These are phyloP conservation scores for Dolichopus griseipennis DNA, from an alignment of 2,888 invertebrate genomes.

Conservation along the genomic window DNA sequence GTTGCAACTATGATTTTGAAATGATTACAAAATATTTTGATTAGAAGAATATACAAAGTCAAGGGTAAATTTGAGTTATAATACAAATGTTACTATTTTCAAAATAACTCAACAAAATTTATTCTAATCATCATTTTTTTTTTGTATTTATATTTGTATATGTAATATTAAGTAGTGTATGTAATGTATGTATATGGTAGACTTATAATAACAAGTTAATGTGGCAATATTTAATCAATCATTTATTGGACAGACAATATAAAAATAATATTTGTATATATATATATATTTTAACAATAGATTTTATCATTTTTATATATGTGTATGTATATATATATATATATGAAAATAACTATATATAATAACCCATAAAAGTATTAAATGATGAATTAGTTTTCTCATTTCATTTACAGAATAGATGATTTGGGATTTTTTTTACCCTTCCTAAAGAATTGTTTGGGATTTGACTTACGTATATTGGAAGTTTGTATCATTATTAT, in stretches of 20 bases:
- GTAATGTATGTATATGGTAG: background rate
- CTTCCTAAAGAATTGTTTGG: background rate
- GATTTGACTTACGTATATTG: background rate
- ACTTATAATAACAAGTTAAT: constrained; percentile 2
- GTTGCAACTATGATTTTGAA: no score
- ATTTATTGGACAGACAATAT: background rate
- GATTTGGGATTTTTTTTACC: background rate
- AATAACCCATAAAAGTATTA: background rate
- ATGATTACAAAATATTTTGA: no score
- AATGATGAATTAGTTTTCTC: background rate
- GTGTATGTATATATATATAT: background rate
- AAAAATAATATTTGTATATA: background rate
- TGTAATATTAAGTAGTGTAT: no score
- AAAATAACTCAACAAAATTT: no score
- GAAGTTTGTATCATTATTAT: background rate
- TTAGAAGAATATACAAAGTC: no score
- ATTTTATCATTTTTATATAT: background rate
- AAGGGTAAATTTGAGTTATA: no score
- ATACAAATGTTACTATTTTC: no score
- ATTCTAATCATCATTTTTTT: no score
- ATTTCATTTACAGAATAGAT: background rate
- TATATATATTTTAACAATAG: background rate
- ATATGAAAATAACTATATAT: background rate
- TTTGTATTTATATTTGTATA: no score
- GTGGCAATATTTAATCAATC: background rate